These are phyloP conservation scores for Cheilinus undulatus DNA, from an alignment of 2,113 vertebrate species.

Conservation along the genomic window DNA sequence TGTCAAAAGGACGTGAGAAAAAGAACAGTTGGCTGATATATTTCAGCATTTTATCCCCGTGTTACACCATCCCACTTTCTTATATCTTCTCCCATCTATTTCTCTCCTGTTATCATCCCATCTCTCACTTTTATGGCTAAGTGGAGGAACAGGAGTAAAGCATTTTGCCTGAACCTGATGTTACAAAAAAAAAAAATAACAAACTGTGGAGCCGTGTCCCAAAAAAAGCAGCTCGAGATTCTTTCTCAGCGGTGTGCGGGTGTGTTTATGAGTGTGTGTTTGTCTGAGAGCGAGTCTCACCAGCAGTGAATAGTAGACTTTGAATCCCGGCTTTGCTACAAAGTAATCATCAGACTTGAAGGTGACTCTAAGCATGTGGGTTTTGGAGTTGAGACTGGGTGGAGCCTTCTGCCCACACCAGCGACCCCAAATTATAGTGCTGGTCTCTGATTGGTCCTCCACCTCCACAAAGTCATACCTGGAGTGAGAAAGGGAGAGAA, in stretches of 20 bases:
- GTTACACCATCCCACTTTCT: conserved; percentile 16
- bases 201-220: background rate
- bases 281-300: conserved; percentile 76
- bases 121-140: conserved; percentile 31
- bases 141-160: conserved; percentile 25
- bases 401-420: conserved; percentile 95
- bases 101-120: conserved; percentile 3
- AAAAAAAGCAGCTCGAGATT: conserved; percentile 19
- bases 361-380: conserved; percentile 92
- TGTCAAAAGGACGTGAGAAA: conserved; percentile 48
- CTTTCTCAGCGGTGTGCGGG: background rate
- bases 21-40: conserved; percentile 37
- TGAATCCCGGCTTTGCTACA: conserved; percentile 97
- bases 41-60: conserved; percentile 47
- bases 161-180: conserved; percentile 28
- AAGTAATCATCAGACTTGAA: conserved; percentile 98
- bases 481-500: conserved; percentile 18
- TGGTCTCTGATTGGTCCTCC: conserved; percentile 92
- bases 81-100: conserved; percentile 15
- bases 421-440: conserved; percentile 91
- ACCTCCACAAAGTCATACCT: conserved; percentile 98
- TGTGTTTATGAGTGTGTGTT: background rate
- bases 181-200: conserved; percentile 19
- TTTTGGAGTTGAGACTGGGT: conserved; percentile 90
- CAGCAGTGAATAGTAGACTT: conserved; percentile 92